phyloP scores from a whole-genome alignment of 2,113 vertebrate genomes.

The Hippocampus barbouri region DNA sequence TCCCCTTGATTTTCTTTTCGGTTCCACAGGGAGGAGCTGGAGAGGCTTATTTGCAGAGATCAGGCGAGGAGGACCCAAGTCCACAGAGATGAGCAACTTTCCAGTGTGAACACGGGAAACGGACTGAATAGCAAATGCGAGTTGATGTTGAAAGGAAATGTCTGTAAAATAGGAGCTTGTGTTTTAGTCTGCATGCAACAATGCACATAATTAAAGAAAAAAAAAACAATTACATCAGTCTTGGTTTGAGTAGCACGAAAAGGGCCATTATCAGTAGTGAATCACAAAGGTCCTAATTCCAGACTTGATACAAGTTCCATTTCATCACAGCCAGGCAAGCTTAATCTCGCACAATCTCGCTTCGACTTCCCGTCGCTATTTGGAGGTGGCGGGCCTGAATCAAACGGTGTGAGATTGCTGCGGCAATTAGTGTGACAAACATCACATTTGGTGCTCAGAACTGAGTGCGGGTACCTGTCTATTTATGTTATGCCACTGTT shows the following conservation, averaged over 20 bases:
- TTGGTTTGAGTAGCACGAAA: not conserved
- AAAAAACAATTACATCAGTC: not conserved
- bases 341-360: not conserved
- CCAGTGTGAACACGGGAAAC: not conserved
- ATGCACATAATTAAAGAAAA: not conserved
- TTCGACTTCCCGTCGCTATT: too few species aligned
- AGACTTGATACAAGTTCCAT: not conserved
- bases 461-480: not conserved
- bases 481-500: not conserved
- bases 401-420: not conserved
- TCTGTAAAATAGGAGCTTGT: not conserved
- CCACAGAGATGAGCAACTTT: slow-evolving; percentile 54
- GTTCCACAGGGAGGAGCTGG: slow-evolving; percentile 64
- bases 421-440: not conserved
- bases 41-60: slow-evolving; percentile 28
- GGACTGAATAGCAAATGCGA: not conserved
- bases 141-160: not conserved
- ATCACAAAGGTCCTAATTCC: not conserved
- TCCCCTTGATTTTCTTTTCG: not conserved
- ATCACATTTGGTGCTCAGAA: not conserved
- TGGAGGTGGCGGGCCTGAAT: too few species aligned
- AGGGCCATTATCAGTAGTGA: not conserved
- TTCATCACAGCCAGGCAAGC: not conserved
- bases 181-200: not conserved
- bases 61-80: slow-evolving; percentile 17